These are phyloP conservation scores for Clanis bilineata DNA, from an alignment of 2,888 invertebrate genomes.

Conservation along the genomic window DNA sequence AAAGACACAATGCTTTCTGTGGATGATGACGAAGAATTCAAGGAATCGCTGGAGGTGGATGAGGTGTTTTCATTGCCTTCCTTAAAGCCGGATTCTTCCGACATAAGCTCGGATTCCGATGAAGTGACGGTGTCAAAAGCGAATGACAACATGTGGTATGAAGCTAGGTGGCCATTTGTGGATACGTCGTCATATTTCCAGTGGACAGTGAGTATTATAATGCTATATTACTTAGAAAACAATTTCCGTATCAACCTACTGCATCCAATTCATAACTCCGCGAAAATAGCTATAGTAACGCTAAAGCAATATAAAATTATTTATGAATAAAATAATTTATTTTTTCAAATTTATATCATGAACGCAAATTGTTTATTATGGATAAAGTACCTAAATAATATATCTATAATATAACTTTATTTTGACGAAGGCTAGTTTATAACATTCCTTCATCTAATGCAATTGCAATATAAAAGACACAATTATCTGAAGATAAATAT, in stretches of 20 bases:
- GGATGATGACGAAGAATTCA: slow-evolving; percentile 75
- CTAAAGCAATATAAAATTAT: too few relatives aligned
- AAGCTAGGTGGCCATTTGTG: slow-evolving; percentile 84
- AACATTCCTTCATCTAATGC: too few relatives aligned
- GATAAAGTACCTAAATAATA: not conserved
- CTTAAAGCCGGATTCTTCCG: slow-evolving; percentile 58
- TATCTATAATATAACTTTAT: not conserved
- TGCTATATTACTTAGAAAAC: slow-evolving; percentile 25
- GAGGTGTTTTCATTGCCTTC: slow-evolving; percentile 75
- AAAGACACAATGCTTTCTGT: slow-evolving; percentile 71
- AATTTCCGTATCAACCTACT: not conserved
- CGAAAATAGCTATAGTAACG: not conserved
- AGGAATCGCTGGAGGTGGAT: slow-evolving; percentile 71
- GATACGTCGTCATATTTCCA: slow-evolving; percentile 85
- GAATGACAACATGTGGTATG: slow-evolving; percentile 80
- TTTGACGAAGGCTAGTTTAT: too few relatives aligned
- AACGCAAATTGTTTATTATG: not conserved
- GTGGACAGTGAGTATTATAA: slow-evolving; percentile 83
- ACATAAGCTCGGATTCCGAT: slow-evolving; percentile 55
- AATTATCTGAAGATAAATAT: not conserved
- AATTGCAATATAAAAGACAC: not conserved
- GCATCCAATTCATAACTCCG: not conserved
- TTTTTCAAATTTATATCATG: not conserved
- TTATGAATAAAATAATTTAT: too few relatives aligned
- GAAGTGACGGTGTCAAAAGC: slow-evolving; percentile 73